Conservation (phyloP, 2,113 vertebrate species). For the Hepsetus odoe region DNA sequence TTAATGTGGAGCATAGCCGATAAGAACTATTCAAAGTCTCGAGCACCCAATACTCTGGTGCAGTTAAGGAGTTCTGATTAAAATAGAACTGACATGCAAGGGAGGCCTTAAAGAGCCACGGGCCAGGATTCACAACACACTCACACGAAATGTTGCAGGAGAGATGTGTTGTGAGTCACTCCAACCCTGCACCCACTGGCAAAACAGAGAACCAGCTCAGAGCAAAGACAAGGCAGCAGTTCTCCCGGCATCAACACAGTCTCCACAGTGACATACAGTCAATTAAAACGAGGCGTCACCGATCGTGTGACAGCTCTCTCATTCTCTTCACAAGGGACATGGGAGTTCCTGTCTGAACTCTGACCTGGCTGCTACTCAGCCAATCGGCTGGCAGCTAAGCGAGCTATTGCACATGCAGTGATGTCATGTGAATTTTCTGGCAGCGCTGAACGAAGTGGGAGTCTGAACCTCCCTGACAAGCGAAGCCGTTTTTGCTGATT, state of each 20-base stretch:
- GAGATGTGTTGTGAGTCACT: conserved; percentile 26
- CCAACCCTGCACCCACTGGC: background rate
- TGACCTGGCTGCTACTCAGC: conserved; percentile 59
- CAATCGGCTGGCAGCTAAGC: conserved; percentile 45
- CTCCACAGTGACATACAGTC: conserved; percentile 41
- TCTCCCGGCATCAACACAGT: conserved; percentile 13
- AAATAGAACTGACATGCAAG: conserved; percentile 27
- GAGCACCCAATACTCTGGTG: conserved; percentile 21
- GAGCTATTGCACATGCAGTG: conserved; percentile 39
- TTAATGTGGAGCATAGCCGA: conserved; percentile 35
- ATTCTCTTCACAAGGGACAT: conserved; percentile 51
- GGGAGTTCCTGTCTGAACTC: conserved; percentile 65
- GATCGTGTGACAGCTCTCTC: conserved; percentile 60
- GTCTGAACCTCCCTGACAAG: background rate
- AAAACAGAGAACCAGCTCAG: conserved; percentile 7
- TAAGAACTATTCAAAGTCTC: conserved; percentile 36
- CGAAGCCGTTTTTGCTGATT: conserved; percentile 36
- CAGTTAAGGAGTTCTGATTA: conserved; percentile 33
- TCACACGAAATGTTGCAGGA: conserved; percentile 21
- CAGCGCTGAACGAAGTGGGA: conserved; percentile 8
- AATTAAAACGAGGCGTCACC: conserved; percentile 49
- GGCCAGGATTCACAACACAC: conserved; percentile 25
- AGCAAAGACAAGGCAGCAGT: conserved; percentile 8
- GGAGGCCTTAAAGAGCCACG: conserved; percentile 17
- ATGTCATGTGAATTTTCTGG: conserved; percentile 17